Base-by-base conservation (phyloP, 2,113 vertebrate species). In the Rhea americana region DNA sequence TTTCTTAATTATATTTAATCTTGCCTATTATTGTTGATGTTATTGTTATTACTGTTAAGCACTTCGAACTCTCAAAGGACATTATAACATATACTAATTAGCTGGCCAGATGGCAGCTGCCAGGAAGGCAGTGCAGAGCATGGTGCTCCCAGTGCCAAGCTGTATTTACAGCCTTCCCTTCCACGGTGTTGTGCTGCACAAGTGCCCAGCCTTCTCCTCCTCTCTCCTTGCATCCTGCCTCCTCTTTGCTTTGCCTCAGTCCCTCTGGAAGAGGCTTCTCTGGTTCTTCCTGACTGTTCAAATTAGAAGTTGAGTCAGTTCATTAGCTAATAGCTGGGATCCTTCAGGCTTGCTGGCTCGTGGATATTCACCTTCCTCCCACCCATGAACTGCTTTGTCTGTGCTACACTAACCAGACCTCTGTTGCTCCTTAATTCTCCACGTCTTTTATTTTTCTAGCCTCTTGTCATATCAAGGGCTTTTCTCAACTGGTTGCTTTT, bases 111-210 rank as follows among this genome's bases (percentile, higher is more conserved):
- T 66, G 19, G 45, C 3, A 1, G 75, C 79, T 65, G 71, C 87
- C 61, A 25, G 68, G 70, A 58, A 72, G 75, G 71, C 48, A 53
- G 50, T 1, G 0, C 5, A 1, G 48, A 70, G 51, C 51, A 20
- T 5, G 3, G 18, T 0, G 2, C 15, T 78, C 35, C 65, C n/a
- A 0, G 0, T 28, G 22, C 76, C 50, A 39, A 0, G 70, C 53
- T 17, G 17, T 24, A 72, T 8, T 50, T 39, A 32, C 7, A 72
- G 48, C 18, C 47, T 63, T 63, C 61, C 35, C 61, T 25, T 63
- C 18, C 9, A 13, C 25, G 19, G 35, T 4, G 11, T 12, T 24
- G 55, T 43, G 18, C 32, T 70, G 32, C 41, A 41, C 26, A 35
- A 21, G 28, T 45, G 55, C 13, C 30, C n/a, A 61, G 30, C 25